Base-by-base conservation (phyloP, 2,888 invertebrate species). In the Sinotaia quadrata region DNA sequence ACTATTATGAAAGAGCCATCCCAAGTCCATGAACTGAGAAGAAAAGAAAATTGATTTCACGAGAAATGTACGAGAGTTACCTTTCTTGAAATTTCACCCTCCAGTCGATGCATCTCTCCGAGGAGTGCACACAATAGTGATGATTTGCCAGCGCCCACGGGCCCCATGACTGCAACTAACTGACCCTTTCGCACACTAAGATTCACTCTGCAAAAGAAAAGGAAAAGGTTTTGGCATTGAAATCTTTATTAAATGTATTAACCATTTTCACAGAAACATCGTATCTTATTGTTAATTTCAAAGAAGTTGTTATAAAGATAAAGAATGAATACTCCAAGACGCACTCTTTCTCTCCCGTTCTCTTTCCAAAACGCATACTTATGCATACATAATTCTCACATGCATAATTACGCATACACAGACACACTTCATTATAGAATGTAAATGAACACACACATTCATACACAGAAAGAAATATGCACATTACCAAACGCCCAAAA, bases 151-250 rank as follows among this genome's bases (percentile, higher is more conserved):
- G 58, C 41, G n/a, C 67, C 71, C 15, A 71, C 71, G 24, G 54
- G 71, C 10, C 71, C 71, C n/a, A 71, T 62, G 18, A 71, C 52
- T 33, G 71, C 71, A 4, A 67, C 62, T 51, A 71, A 62, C 41
- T 67, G 60, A 8, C 71, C 67, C 34, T 57, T 34, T 5, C 61
- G 67, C 4, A 71, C 41, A n/a, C 29, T 12, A 12, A 70, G 36
- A 21, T 44, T 54, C n/a, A 70, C 31, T 24, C 70, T 70, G 66
- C 24, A 33, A 31, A 56, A 1, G 29, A 15, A 41, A 41, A 21
- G 37, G n/a, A 12, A 12, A 21, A 5, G 47, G 47, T 8, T 18
- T 18, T 3, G 47, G 24, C 7, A 7, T 24, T 3, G 47, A 47
- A 47, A 47, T 7, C n/a, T 8, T 1, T 3, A 47, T 41, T 47